Conservation (phyloP, 2,113 vertebrate species). For the Toxostoma redivivum region DNA sequence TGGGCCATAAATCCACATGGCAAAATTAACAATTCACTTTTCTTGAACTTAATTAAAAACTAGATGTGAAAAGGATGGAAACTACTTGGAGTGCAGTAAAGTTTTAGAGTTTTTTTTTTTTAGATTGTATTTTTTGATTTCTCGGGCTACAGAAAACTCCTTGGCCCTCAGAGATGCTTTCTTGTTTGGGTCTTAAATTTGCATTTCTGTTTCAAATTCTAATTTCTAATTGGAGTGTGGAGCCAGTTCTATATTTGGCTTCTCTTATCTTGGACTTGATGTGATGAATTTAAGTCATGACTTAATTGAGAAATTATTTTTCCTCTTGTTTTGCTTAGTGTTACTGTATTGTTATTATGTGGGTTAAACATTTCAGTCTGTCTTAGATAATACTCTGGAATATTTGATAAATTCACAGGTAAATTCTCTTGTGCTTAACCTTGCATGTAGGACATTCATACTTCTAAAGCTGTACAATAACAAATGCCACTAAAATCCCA, state of each 20-base stretch:
- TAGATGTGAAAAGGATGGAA: background rate
- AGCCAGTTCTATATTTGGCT: background rate
- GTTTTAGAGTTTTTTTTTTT: background rate
- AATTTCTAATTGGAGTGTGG: background rate
- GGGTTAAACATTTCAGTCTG: background rate
- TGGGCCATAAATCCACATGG: slow-evolving; percentile 6
- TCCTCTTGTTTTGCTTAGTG: background rate
- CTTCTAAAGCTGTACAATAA: background rate
- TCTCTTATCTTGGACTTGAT: background rate
- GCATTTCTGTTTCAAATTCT: background rate
- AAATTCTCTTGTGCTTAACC: background rate
- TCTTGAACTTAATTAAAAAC: background rate
- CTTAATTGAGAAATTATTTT: background rate
- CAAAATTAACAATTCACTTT: slow-evolving; percentile 34
- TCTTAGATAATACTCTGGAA: background rate
- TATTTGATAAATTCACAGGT: background rate
- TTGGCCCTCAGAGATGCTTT: background rate
- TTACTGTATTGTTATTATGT: background rate
- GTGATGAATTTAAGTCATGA: background rate
- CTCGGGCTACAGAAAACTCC: background rate
- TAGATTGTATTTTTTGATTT: background rate
- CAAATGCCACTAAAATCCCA: background rate
- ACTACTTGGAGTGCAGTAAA: background rate
- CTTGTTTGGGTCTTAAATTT: background rate
- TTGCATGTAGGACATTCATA: background rate